Conservation (phyloP, 1,140 invertebrate genomes). For the Tetramorium parvispinum region DNA sequence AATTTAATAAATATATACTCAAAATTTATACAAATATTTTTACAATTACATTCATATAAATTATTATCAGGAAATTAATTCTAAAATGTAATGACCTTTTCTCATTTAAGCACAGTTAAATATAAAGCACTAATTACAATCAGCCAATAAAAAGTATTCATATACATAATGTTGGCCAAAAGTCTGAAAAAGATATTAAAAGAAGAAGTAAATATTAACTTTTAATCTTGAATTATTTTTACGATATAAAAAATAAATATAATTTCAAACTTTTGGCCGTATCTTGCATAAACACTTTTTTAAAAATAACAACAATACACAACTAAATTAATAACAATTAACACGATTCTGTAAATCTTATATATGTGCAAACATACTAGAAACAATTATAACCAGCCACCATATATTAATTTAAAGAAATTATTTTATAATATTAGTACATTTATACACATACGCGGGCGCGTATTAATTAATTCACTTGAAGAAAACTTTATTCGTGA, state of each 20-base stretch:
- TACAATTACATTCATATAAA: neutral
- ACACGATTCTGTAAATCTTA: conserved; percentile 63
- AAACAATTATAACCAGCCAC: conserved; percentile 78
- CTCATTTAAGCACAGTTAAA: conserved; percentile 65
- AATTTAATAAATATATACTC: conserved; percentile 9
- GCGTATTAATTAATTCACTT: neutral
- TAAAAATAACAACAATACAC: conserved; percentile 61
- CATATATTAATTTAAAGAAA: conserved; percentile 68
- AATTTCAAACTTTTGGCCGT: conserved; percentile 22
- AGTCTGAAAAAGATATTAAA: conserved; percentile 2
- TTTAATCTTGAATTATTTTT: neutral
- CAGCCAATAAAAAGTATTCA: conserved; percentile 74
- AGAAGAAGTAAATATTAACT: neutral
- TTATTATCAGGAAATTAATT: conserved; percentile 41
- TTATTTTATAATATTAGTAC: conserved; percentile 47
- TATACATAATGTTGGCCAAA: conserved; percentile 13
- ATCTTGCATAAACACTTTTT: conserved; percentile 69
- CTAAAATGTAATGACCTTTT: conserved; percentile 74
- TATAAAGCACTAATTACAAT: conserved; percentile 76
- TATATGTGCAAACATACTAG: conserved; percentile 71
- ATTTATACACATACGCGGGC: neutral
- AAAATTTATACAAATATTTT: conserved; percentile 4
- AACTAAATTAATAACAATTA: conserved; percentile 72
- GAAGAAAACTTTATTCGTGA: neutral
- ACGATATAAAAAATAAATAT: conserved; percentile 8